Conservation (phyloP, 2,888 invertebrate species). For the Sarcophaga variegata region DNA sequence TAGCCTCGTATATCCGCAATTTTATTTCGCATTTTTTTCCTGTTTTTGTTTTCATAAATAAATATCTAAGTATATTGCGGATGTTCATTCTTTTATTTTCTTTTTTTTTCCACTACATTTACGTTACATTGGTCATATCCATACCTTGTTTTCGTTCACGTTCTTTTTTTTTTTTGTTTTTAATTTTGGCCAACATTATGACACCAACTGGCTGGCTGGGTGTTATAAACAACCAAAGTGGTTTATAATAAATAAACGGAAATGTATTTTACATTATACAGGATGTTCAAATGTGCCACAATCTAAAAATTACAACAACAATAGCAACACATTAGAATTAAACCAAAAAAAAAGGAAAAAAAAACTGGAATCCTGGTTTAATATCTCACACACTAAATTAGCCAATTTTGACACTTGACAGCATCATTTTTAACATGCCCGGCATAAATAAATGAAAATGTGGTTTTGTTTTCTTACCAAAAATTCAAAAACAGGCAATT, state of each 20-base stretch:
- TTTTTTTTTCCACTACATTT: slow-evolving; percentile 51
- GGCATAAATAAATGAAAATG: slow-evolving; percentile 43
- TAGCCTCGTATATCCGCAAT: slow-evolving; percentile 66
- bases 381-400: slow-evolving; percentile 61
- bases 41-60: background rate
- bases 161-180: background rate
- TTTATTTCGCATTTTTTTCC: slow-evolving; percentile 40
- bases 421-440: slow-evolving; percentile 7
- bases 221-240: background rate
- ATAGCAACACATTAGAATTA: background rate
- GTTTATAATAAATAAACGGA: slow-evolving; percentile 66
- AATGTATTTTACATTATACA: slow-evolving; percentile 62
- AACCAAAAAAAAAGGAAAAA: background rate
- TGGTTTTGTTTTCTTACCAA: background rate
- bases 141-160: slow-evolving; percentile 1
- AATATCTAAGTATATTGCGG: slow-evolving; percentile 36
- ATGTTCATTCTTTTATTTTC: slow-evolving; percentile 32
- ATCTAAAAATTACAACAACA: slow-evolving; percentile 61
- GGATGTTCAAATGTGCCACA: slow-evolving; percentile 68
- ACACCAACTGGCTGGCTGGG: slow-evolving; percentile 21
- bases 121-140: background rate
- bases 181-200: slow-evolving; percentile 43
- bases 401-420: slow-evolving; percentile 58
- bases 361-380: slow-evolving; percentile 1
- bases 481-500: background rate